Evolutionary conservation across 2,113 vertebrate genomes (phyloP), one percentile per base, ranked within the genome.

Genomic region (Arenaria interpres): DNA sequence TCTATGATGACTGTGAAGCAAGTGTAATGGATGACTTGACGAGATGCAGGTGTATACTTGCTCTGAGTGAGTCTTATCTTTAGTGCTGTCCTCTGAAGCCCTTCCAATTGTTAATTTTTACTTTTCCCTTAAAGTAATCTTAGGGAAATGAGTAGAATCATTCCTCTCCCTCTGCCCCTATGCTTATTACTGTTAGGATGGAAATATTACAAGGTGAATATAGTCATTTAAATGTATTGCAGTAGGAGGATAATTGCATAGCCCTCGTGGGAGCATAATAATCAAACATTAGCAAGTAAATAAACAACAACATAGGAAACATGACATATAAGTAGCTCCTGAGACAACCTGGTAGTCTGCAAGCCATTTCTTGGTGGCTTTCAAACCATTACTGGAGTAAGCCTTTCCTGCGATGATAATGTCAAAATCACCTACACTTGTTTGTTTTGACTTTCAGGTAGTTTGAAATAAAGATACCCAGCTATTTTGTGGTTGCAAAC

Each of bases 401-500:
- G 4, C 12, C 16, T 82, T 57, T 89, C 18, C 51, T 6, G 1
- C 12, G 48, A 32, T 20, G 9, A 8, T 64, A 63, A 75, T 66
- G 63, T 68, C 45, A 85, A 95, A 81, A 74, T 97, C 76, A 87
- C 53, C 19, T 37, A 77, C 2, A 4, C n/a, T 37, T 54, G 41
- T 97, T 90, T 96, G 53, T 62, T 91, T 93, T 88, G 23, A 67
- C 57, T 97, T 97, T 79, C 94, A 98, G 97, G 76, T 69, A 62
- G 16, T 27, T 73, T 74, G 82, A 90, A 77, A 25, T 45, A 76
- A 95, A 48, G 24, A 69, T 4, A 43, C 27, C 25, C 59, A 53
- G 35, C 21, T 90, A 4, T n/a, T 72, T 66, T 13, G 56, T 91
- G 82, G 27, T 35, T 80, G 72, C 39, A 56, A 48, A 71, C 73